These are phyloP conservation scores for Agelastica alni DNA, from an alignment of 2,888 invertebrate species.

Conservation along the genomic window DNA sequence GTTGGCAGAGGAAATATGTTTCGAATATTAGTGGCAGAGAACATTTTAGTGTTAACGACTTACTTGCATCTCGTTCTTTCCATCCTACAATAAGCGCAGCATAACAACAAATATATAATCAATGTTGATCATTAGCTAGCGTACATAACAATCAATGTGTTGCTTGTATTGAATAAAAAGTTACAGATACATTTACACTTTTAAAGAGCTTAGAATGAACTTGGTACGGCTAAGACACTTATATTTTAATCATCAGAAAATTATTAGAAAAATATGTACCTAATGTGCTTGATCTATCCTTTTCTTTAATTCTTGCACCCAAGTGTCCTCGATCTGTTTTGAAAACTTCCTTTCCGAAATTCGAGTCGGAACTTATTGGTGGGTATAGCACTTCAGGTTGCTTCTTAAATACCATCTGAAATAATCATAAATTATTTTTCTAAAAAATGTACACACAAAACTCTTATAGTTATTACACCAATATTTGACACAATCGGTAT, in stretches of 20 bases:
- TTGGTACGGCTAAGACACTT: too few species aligned
- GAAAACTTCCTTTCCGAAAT: constrained; percentile 68
- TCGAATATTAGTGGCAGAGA: constrained; percentile 4
- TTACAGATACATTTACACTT: too few species aligned
- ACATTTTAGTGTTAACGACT: constrained; percentile 53
- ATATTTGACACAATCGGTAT: too few species aligned
- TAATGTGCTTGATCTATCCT: constrained; percentile 37
- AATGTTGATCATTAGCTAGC: too few species aligned
- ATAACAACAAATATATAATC: neutral
- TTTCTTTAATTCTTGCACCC: constrained; percentile 49
- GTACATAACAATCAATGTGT: too few species aligned
- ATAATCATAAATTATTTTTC: too few species aligned
- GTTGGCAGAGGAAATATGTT: neutral
- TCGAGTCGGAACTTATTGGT: constrained; percentile 64
- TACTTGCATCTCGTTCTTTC: constrained; percentile 78
- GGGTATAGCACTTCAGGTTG: constrained; percentile 62
- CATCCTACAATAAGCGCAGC: constrained; percentile 61
- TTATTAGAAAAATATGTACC: too few species aligned
- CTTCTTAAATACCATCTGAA: constrained; percentile 66
- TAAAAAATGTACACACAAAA: too few species aligned
- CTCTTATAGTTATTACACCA: too few species aligned
- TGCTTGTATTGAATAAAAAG: too few species aligned
- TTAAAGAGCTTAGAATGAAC: too few species aligned
- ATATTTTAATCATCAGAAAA: too few species aligned
- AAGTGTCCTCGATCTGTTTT: constrained; percentile 56